Conservation (phyloP, 2,113 vertebrate genomes). For the Megaceryle maxima region DNA sequence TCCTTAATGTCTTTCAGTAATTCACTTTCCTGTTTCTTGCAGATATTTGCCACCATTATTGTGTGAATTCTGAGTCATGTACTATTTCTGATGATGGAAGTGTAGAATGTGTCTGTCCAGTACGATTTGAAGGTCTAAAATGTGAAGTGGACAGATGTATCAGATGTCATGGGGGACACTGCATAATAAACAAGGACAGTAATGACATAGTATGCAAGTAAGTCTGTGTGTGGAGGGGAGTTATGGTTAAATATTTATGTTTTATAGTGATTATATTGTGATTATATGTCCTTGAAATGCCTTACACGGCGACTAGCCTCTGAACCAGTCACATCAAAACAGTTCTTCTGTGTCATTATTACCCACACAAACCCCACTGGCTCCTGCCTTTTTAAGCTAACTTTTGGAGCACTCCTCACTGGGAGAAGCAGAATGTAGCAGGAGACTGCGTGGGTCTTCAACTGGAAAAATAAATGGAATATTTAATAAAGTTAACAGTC, state of each 20-base stretch:
- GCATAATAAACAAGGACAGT: constrained; percentile 85
- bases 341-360: background rate
- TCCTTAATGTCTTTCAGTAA: background rate
- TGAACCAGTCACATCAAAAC: rapidly evolving
- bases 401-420: background rate
- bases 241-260: rapidly evolving
- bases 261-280: rapidly evolving
- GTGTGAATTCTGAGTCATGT: constrained; percentile 94
- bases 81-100: constrained; percentile 85
- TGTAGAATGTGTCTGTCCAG: constrained; percentile 91
- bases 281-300: background rate
- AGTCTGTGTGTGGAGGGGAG: constrained; percentile 2
- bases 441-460: background rate
- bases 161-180: constrained; percentile 91
- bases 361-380: background rate
- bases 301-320: rapidly evolving
- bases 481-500: background rate
- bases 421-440: no score
- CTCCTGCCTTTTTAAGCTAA: background rate
- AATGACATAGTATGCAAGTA: constrained; percentile 94
- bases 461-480: background rate
- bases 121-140: constrained; percentile 88
- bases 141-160: constrained; percentile 94
- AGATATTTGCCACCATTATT: constrained; percentile 97
- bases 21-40: background rate